Base-by-base conservation (phyloP, 2,888 invertebrate species). In the Orthonychiurus folsomi region DNA sequence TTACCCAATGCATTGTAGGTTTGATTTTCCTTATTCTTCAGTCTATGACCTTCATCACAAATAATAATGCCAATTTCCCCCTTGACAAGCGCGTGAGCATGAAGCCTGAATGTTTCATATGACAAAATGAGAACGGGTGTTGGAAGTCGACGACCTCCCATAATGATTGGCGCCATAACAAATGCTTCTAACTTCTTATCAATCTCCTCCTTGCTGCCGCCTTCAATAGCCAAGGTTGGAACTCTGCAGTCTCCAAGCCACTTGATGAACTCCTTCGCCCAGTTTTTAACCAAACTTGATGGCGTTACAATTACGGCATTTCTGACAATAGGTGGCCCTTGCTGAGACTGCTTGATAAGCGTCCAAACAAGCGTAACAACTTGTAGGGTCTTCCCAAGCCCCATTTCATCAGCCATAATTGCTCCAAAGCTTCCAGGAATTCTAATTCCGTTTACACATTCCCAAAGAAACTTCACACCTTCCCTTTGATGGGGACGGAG, bases 401-500 rank as follows among this genome's bases (percentile, higher is more conserved):
- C 96, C 97, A 99, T 99, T 82, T 99, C 99, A 79, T 99, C 99
- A 2, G 99, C 99, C 97, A 99, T 99, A 56, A 99, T 99, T 74
- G 97, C 99, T 0, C 99, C 99, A 77, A 83, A 87, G 27, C 88
- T 88, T 65, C 84, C 83, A 63, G 88, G 87, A 71, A 94, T 93
- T 74, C 92, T 88, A 50, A 83, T 80, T 1, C 97, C 99, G 9
- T 91, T 93, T 2, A 97, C 95, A 80, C 97, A 99, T 76, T 99
- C 95, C 76, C 94, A 99, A 95, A 99, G 96, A 76, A 99, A 99
- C 76, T 91, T 91, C 0, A 99, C 97, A 47, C 99, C 99, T 82
- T 99, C 97, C 69, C 97, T 84, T 77, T 99, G 99, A 85, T 99
- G 99, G 0, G 99, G 97, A 56, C 99, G 81, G 2, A 99, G 79